A percentile compares a stretch with the other conserved stretches of the same genome.
phyloP scores from a whole-genome alignment of 2,797 vertebrate genomes.

The Glyptemys insculpta region DNA sequence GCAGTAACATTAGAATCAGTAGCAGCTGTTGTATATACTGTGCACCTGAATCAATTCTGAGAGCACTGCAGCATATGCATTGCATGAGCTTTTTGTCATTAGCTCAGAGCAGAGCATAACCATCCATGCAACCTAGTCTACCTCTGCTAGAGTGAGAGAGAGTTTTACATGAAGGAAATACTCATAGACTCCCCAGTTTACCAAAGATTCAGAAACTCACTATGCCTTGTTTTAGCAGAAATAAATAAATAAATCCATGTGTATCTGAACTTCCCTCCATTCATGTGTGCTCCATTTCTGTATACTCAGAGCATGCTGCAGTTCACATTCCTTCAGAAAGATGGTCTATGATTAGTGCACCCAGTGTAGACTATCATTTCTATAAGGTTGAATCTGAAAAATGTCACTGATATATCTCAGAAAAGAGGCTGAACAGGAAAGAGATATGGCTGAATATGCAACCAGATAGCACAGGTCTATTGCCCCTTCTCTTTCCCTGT shows the following conservation, averaged over 20 bases:
- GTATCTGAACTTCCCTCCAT: not conserved
- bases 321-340: constrained; percentile 7
- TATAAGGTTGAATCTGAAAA: constrained; percentile 49
- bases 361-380: constrained; percentile 9
- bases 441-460: not conserved
- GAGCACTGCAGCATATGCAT: not conserved
- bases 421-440: not conserved
- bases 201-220: not conserved
- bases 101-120: not conserved
- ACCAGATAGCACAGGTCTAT: not conserved
- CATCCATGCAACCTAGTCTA: not conserved
- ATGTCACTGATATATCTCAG: constrained; percentile 19
- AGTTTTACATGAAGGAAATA: not conserved
- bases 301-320: not conserved
- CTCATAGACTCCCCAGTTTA: not conserved
- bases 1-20: not conserved
- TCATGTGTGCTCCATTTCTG: not conserved
- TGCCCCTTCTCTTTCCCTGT: not conserved
- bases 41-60: not conserved
- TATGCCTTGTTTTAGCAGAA: not conserved
- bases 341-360: not conserved
- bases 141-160: not conserved
- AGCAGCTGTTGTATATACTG: not conserved
- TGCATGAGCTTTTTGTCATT: not conserved
- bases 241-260: not conserved